These are phyloP conservation scores for Elanus axillaris DNA, from an alignment of 2,113 vertebrate species.

Conservation along the genomic window DNA sequence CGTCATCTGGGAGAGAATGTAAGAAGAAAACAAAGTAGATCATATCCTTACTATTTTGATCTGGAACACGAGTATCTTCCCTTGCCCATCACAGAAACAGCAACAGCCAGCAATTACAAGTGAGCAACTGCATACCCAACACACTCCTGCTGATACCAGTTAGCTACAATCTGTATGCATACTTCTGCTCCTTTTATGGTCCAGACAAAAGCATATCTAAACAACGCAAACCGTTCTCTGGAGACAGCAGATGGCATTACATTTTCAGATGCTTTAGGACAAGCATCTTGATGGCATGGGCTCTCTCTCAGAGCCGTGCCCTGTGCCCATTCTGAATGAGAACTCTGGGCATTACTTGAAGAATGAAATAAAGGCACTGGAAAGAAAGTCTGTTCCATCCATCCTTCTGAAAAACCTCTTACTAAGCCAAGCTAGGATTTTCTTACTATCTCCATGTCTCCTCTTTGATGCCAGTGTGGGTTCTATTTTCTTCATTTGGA, in stretches of 20 bases:
- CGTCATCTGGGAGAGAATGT: neutral
- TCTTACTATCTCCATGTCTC: neutral
- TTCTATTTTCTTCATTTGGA: neutral
- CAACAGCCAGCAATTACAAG: neutral
- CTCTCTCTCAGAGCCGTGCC: neutral
- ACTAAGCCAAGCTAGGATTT: neutral
- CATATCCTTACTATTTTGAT: neutral
- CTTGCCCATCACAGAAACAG: rapidly evolving
- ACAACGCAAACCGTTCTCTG: neutral
- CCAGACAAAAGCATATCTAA: neutral
- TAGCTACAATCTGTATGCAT: neutral
- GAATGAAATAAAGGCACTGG: neutral
- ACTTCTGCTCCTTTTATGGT: neutral
- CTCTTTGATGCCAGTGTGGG: neutral
- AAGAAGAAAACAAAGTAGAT: neutral
- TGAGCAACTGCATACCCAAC: neutral
- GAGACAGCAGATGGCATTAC: neutral
- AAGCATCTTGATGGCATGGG: neutral
- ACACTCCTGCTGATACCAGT: neutral
- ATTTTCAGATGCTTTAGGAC: neutral
- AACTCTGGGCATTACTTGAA: neutral
- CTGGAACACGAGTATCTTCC: neutral
- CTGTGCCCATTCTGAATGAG: neutral
- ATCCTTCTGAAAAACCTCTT: neutral
- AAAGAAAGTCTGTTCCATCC: neutral